Percentiles rank a stretch among this genome's conserved stretches.
Conservation (phyloP, 2,113 vertebrate genomes). For the Sylvilagus bachmani region DNA sequence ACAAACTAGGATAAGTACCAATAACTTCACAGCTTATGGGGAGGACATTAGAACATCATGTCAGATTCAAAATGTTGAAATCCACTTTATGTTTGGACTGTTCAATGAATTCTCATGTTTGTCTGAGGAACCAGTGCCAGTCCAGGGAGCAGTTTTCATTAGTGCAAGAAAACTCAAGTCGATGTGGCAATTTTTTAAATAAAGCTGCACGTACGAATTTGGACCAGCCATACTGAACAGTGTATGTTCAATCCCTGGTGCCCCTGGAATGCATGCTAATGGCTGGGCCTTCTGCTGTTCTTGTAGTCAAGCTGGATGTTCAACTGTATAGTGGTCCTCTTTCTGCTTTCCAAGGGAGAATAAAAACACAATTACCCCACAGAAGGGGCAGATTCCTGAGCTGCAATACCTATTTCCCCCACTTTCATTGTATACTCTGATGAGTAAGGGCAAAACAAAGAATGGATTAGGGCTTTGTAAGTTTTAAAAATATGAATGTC, state of each 20-base stretch:
- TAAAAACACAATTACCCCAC: neutral
- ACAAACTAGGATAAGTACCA: neutral
- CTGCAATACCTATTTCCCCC: neutral
- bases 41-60: constrained; percentile 6
- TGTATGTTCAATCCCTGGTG: neutral
- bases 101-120: neutral
- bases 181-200: neutral
- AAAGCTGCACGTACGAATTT: neutral
- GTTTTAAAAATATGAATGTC: neutral
- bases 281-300: neutral
- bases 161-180: neutral
- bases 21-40: neutral
- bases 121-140: neutral
- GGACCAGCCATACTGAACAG: neutral
- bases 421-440: neutral
- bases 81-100: neutral
- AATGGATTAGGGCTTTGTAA: constrained; percentile 40
- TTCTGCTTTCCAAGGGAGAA: constrained; percentile 23
- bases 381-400: neutral
- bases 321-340: neutral
- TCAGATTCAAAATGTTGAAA: neutral
- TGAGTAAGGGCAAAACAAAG: neutral
- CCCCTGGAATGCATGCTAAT: neutral
- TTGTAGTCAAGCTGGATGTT: constrained; percentile 5
- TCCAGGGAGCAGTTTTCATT: neutral